Evolutionary conservation across 2,113 vertebrate species (phyloP).

Genomic region (Micronisus gabar): DNA sequence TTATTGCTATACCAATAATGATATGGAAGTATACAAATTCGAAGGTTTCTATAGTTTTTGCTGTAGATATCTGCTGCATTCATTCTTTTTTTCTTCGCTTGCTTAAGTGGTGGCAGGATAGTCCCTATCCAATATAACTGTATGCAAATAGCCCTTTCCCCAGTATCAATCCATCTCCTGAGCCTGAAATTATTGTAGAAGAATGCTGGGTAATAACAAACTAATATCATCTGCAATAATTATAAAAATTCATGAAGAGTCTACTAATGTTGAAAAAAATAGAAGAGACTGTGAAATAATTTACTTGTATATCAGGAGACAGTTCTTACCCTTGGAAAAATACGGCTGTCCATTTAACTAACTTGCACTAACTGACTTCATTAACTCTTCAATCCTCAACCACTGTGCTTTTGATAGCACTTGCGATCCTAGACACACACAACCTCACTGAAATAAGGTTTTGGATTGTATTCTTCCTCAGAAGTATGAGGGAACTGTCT

Average conservation of each 20-base stretch:
- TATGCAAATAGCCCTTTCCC: neutral
- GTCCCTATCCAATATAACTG: neutral
- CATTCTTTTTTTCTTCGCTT: neutral
- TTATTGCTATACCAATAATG: neutral
- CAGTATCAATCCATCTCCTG: neutral
- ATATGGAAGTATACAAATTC: neutral
- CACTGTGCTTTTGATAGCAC: neutral
- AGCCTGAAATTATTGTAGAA: neutral
- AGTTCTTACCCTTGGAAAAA: neutral
- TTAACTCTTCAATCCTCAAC: neutral
- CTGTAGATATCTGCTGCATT: neutral
- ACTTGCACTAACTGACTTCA: neutral
- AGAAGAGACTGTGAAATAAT: neutral
- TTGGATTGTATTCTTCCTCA: neutral
- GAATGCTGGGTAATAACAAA: neutral
- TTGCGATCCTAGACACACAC: neutral
- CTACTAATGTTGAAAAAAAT: neutral
- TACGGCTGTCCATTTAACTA: neutral
- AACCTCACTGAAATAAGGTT: neutral
- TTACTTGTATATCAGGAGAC: neutral
- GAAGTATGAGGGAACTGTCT: neutral
- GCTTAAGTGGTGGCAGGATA: neutral
- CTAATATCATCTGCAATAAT: neutral
- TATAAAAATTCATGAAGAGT: neutral
- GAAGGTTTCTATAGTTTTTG: neutral